These are phyloP conservation scores for Chiroxiphia lanceolata DNA, from an alignment of 2,797 vertebrate genomes.

Conservation along the genomic window DNA sequence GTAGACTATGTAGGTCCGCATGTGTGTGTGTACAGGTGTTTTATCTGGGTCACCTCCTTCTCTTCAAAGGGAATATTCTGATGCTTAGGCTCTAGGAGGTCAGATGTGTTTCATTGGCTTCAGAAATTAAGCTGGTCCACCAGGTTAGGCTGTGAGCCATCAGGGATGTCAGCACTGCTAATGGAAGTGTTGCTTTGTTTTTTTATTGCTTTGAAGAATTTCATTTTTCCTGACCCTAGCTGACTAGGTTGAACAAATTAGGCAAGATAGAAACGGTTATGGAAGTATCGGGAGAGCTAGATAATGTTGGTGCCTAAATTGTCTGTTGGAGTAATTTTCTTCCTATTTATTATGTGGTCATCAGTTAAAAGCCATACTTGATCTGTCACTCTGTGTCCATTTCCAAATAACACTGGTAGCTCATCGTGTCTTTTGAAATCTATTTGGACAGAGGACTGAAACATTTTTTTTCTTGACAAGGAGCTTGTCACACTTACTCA, in stretches of 20 bases:
- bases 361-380: conserved; percentile 44
- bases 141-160: neutral
- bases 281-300: neutral
- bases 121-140: neutral
- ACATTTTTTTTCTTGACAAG: neutral
- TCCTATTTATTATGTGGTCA: neutral
- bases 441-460: conserved; percentile 23
- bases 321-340: conserved; percentile 6
- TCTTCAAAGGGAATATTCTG: neutral
- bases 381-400: conserved; percentile 16
- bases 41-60: neutral
- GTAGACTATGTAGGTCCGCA: fast-evolving
- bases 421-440: conserved; percentile 11
- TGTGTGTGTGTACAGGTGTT: neutral
- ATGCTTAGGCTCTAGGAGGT: neutral
- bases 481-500: conserved; percentile 42
- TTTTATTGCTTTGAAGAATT: neutral
- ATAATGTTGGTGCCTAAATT: neutral
- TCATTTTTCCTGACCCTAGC: neutral
- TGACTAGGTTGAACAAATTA: neutral
- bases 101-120: neutral
- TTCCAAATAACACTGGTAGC: neutral
- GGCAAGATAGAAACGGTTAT: neutral
- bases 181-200: neutral
- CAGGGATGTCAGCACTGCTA: neutral